phyloP scores from a whole-genome alignment of 2,113 vertebrate species.

The Hylia prasina region DNA sequence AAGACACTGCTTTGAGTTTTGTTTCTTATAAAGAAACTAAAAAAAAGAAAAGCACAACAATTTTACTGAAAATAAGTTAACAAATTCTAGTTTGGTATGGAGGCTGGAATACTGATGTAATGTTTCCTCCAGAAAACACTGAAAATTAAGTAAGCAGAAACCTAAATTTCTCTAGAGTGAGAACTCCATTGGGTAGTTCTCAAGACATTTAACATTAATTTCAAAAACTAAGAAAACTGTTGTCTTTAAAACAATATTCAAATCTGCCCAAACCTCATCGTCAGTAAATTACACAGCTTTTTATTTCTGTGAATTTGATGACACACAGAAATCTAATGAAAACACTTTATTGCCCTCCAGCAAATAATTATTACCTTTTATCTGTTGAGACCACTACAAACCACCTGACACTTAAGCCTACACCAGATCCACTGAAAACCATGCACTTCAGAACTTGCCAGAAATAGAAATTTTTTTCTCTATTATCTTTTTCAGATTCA shows the following conservation, averaged over 20 bases:
- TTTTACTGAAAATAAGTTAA: background rate
- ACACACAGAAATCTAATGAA: background rate
- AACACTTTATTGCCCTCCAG: background rate
- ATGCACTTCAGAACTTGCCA: background rate
- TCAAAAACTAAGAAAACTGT: background rate
- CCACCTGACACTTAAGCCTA: background rate
- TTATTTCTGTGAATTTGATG: background rate
- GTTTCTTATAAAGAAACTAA: background rate
- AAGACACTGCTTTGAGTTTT: background rate
- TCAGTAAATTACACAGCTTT: background rate
- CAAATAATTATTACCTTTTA: background rate
- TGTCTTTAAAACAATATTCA: background rate
- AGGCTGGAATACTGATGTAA: background rate
- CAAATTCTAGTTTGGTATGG: background rate
- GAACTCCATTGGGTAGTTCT: background rate
- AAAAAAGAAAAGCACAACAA: background rate
- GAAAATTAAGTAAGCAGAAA: background rate
- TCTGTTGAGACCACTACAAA: background rate
- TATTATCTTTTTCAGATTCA: background rate
- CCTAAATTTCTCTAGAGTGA: accelerated
- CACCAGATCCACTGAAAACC: background rate
- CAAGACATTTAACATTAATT: background rate
- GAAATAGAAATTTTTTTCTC: background rate
- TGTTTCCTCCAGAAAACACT: background rate
- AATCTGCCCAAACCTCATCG: background rate